A percentile compares a stretch with the other conserved stretches of the same genome.
Evolutionary conservation across 2,113 vertebrate genomes (phyloP).

Genomic region (Phyllostomus hastatus): DNA sequence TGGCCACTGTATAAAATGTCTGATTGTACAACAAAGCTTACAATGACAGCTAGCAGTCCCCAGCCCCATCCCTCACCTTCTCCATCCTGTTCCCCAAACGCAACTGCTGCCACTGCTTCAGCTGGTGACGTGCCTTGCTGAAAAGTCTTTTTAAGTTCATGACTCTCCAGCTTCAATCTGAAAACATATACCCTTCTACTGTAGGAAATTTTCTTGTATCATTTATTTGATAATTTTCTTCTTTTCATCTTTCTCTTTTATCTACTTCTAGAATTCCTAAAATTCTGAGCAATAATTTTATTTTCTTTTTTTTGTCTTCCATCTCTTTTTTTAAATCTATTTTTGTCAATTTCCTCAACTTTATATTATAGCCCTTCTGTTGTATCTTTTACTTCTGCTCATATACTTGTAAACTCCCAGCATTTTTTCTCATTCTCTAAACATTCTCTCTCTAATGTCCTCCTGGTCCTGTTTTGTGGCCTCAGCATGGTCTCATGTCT

Average conservation of each 20-base stretch:
- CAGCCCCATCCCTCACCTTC: background rate
- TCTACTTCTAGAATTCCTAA: background rate
- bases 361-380: background rate
- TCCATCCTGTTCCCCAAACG: background rate
- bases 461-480: background rate
- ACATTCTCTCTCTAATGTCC: background rate
- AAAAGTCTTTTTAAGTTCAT: background rate
- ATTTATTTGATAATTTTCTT: background rate
- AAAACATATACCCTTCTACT: background rate
- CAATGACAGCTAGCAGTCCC: background rate
- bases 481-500: background rate
- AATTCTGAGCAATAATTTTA: background rate
- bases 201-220: background rate
- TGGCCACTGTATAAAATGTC: background rate
- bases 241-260: background rate
- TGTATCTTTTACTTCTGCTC: background rate
- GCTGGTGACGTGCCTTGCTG: background rate
- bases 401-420: background rate
- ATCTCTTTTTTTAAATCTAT: background rate
- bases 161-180: background rate
- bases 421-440: background rate
- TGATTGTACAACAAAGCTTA: background rate
- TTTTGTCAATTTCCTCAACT: background rate
- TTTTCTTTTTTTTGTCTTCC: background rate
- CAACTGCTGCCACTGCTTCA: background rate